These are phyloP conservation scores for Nemopilema nomurai DNA, from an alignment of 30 jellyfish, hydroid and myxozoan genomes.

Conservation along the genomic window DNA sequence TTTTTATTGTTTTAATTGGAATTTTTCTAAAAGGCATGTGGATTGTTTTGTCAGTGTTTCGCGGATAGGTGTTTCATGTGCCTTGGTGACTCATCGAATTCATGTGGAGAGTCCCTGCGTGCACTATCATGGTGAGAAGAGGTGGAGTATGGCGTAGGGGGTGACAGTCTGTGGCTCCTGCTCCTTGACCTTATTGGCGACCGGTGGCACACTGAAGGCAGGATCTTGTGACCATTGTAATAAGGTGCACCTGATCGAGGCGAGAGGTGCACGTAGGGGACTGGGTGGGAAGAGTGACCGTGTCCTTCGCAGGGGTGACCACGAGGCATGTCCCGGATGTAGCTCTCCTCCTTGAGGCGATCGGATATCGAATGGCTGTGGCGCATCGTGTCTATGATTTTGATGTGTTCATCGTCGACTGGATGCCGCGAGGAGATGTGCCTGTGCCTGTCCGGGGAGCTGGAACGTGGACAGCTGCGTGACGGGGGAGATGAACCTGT, in stretches of 20 bases:
- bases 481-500: slow-evolving; percentile 60
- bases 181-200: slow-evolving; percentile 50
- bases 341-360: slow-evolving; percentile 60
- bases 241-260: slow-evolving; percentile 68
- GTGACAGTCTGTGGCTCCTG: slow-evolving; percentile 62
- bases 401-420: slow-evolving; percentile 58
- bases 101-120: slow-evolving; percentile 70
- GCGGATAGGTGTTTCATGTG: slow-evolving; percentile 47
- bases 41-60: slow-evolving; percentile 9
- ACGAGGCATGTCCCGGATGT: slow-evolving; percentile 54
- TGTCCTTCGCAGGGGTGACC: slow-evolving; percentile 74
- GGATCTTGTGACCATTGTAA: slow-evolving; percentile 61
- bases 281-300: slow-evolving; percentile 50
- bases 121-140: slow-evolving; percentile 59
- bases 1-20: background rate
- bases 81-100: slow-evolving; percentile 52
- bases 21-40: background rate
- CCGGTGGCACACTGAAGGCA: slow-evolving; percentile 55
- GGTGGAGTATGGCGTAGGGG: slow-evolving; percentile 42
- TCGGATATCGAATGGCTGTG: slow-evolving; percentile 58
- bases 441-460: slow-evolving; percentile 63
- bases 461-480: slow-evolving; percentile 55
- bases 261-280: slow-evolving; percentile 69
- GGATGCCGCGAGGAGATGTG: slow-evolving; percentile 57
- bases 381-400: slow-evolving; percentile 52